Base-by-base conservation (phyloP, 2,113 vertebrate genomes). In the Noctilio leporinus region DNA sequence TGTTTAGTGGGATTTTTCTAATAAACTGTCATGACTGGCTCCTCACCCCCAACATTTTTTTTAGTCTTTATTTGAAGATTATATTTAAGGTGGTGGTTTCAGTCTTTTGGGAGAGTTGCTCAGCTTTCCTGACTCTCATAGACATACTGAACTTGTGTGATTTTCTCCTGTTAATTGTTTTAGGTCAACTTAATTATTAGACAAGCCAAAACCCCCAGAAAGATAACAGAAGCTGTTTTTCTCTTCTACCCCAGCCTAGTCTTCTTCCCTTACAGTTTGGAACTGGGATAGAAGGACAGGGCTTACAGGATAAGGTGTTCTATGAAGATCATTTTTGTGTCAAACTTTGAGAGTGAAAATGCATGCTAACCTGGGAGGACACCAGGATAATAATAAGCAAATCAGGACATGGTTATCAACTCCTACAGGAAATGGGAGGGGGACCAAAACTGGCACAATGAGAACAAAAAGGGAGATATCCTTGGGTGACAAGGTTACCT, bases 271-370 rank as follows among this genome's bases (percentile, higher is more conserved):
- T n/a, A n/a, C 6, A 72, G 12, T 4, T 47, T 88, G 53, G 47
- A 10, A 19, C 51, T 28, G 16, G 16, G 28, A 0, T 2, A 1
- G 24, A 35, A 51, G 3, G 8, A 19, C 0, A 49, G 57, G 30
- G 0, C 4, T 83, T 83, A 4, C 2, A 69, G 35, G 59, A 16
- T 8, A 86, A 10, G 8, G 35, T 20, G 15, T 24, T 53, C 7
- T 9, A 28, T n/a, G 65, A 55, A 65, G 26, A 24, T 55, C 12
- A 30, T 72, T 55, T 77, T 10, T 40, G 9, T 88, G 38, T 17
- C 53, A 72, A 65, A 47, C 2, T n/a, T 64, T 55, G 83, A 70
- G 9, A n/a, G 8, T 40, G 38, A 53, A 65, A 83, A 69, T 53
- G 26, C 14, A 76, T 47, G 15, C 19, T 77, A n/a, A 47, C 12